Evolutionary conservation across 2,113 vertebrate species (phyloP).

Genomic region (Craseonycteris thonglongyai): DNA sequence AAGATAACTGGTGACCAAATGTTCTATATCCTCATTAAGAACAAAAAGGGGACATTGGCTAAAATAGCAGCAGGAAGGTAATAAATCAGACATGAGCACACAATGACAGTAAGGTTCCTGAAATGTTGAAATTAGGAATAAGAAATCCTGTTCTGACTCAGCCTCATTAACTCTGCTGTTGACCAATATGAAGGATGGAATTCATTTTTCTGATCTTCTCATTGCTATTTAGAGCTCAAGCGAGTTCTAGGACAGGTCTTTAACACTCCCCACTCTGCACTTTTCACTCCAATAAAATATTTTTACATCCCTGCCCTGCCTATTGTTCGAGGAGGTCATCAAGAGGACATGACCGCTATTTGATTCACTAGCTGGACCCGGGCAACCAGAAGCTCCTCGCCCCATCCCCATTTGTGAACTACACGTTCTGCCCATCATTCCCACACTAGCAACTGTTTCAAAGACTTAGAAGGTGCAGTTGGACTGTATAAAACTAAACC

Average conservation of each 20-base stretch:
- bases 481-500: neutral
- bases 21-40: slow-evolving; percentile 55
- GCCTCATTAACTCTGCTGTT: slow-evolving; percentile 55
- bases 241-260: neutral
- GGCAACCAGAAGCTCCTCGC: neutral
- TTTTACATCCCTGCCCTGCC: no score
- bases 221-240: slow-evolving; percentile 52
- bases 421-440: neutral
- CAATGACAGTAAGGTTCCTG: neutral
- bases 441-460: neutral
- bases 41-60: slow-evolving; percentile 38
- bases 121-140: slow-evolving; percentile 48
- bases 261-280: slow-evolving; percentile 1
- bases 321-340: neutral
- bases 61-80: slow-evolving; percentile 62
- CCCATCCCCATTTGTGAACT: neutral
- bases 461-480: neutral
- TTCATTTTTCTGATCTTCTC: slow-evolving; percentile 42
- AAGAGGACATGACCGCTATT: neutral
- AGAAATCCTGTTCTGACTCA: neutral
- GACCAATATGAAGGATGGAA: slow-evolving; percentile 50
- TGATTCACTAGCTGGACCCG: neutral
- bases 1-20: slow-evolving; percentile 37
- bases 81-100: slow-evolving; percentile 56
- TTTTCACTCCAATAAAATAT: slow-evolving; percentile 3